These are phyloP conservation scores for Callitettix versicolor DNA, from an alignment of 1,140 invertebrate genomes.

Conservation along the genomic window DNA sequence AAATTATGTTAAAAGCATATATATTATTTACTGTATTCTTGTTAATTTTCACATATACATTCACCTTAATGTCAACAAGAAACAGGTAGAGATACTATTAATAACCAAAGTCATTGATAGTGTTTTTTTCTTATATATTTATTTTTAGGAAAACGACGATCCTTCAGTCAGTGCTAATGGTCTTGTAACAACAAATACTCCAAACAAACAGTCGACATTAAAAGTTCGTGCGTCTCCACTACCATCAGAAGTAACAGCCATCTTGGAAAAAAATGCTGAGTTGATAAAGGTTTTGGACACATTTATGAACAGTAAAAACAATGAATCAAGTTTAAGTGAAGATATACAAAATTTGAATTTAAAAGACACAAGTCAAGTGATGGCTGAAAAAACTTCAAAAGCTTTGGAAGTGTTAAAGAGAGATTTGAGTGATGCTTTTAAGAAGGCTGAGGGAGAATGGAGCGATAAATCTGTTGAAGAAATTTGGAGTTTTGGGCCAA, in stretches of 20 bases:
- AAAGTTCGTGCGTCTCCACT: conserved; percentile 71
- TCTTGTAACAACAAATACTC: conserved; percentile 49
- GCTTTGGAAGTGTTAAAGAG: conserved; percentile 48
- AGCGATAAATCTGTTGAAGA: conserved; percentile 47
- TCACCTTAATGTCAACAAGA: no score
- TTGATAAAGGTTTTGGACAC: conserved; percentile 45
- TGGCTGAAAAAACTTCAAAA: conserved; percentile 41
- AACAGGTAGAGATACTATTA: no score
- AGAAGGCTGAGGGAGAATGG: conserved; percentile 44
- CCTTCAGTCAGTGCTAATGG: conserved; percentile 27
- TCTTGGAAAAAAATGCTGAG: conserved; percentile 52
- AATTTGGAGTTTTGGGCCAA: conserved; percentile 87
- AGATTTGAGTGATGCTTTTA: conserved; percentile 51
- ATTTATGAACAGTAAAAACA: conserved; percentile 21
- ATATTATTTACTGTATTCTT: no score
- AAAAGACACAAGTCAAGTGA: neutral
- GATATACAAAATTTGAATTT: neutral
- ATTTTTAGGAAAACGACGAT: conserved; percentile 26
- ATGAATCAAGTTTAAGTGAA: conserved; percentile 1
- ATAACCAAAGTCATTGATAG: no score
- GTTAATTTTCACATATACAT: no score
- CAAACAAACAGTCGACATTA: conserved; percentile 61
- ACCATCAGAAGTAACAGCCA: conserved; percentile 55
- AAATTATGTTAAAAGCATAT: no score
- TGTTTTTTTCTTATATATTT: conserved; percentile 19